Percentiles rank a stretch among this genome's conserved stretches.
Conservation (phyloP, 2,888 invertebrate species). For the Dryobotodes eremita region DNA sequence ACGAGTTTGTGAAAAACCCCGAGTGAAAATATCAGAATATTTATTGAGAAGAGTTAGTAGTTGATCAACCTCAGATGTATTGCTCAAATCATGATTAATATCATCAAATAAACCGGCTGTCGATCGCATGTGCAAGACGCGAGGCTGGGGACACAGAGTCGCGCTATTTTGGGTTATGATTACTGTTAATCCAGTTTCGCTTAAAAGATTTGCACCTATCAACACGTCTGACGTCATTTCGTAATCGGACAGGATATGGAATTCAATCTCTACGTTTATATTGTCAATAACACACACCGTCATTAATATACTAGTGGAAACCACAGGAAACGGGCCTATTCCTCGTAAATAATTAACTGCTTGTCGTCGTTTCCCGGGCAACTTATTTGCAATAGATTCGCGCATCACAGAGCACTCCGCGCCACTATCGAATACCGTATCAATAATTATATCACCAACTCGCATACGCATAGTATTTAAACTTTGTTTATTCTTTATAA, state of each 20-base stretch:
- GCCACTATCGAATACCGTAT: not conserved
- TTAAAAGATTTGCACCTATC: slow-evolving; percentile 12
- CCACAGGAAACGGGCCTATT: not conserved
- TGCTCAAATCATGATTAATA: not conserved
- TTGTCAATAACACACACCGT: slow-evolving; percentile 9
- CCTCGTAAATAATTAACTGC: slow-evolving; percentile 9
- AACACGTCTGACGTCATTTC: slow-evolving; percentile 13
- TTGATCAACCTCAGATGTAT: not conserved
- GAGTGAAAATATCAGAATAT: slow-evolving; percentile 1
- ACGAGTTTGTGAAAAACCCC: slow-evolving; percentile 7
- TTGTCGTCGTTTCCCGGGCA: not conserved
- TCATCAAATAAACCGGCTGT: too few species aligned
- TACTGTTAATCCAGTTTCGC: too few species aligned
- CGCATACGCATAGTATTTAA: slow-evolving; percentile 15
- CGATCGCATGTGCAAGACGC: too few species aligned
- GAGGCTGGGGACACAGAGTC: too few species aligned
- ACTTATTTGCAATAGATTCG: slow-evolving; percentile 4
- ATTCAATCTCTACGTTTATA: slow-evolving; percentile 9
- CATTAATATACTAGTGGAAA: not conserved
- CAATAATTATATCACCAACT: slow-evolving; percentile 1
- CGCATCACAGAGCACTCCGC: not conserved
- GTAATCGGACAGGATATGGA: slow-evolving; percentile 6
- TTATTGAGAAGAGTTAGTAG: not conserved
- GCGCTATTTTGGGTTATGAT: too few species aligned
- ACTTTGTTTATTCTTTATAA: not conserved